These are phyloP conservation scores for Chesias legatella DNA, from an alignment of 2,888 invertebrate species.

Conservation along the genomic window DNA sequence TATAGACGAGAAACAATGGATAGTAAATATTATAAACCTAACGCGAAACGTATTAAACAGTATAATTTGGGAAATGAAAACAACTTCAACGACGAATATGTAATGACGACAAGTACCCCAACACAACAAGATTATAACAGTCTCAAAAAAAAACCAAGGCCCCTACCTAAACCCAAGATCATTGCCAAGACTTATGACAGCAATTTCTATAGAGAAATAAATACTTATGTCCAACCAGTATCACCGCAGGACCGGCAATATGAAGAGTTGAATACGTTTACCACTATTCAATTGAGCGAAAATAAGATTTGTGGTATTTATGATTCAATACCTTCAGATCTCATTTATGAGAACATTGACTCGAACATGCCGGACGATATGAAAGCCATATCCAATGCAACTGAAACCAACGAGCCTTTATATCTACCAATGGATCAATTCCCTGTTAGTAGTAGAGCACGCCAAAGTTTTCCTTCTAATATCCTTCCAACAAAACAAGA, in stretches of 20 bases:
- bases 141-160: constrained; percentile 38
- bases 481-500: constrained; percentile 1
- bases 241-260: not conserved
- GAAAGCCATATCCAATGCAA: constrained; percentile 31
- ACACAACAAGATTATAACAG: not conserved
- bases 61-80: not conserved
- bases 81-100: not conserved
- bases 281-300: too few species aligned
- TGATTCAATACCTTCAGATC: constrained; percentile 1
- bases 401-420: constrained; percentile 5
- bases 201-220: constrained; percentile 4
- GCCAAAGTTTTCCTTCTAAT: constrained; percentile 12
- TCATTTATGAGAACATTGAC: constrained; percentile 20
- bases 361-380: constrained; percentile 45
- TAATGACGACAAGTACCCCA: not conserved
- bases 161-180: constrained; percentile 34
- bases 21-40: too few species aligned
- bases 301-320: too few species aligned
- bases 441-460: constrained; percentile 1
- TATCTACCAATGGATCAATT: constrained; percentile 2
- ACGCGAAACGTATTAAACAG: too few species aligned
- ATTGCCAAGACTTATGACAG: constrained; percentile 4
- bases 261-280: not conserved
- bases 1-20: too few species aligned
- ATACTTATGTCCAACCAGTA: not conserved